Evolutionary conservation across 2,888 invertebrate genomes (phyloP).

Genomic region (Hirudinaria manillensis): DNA sequence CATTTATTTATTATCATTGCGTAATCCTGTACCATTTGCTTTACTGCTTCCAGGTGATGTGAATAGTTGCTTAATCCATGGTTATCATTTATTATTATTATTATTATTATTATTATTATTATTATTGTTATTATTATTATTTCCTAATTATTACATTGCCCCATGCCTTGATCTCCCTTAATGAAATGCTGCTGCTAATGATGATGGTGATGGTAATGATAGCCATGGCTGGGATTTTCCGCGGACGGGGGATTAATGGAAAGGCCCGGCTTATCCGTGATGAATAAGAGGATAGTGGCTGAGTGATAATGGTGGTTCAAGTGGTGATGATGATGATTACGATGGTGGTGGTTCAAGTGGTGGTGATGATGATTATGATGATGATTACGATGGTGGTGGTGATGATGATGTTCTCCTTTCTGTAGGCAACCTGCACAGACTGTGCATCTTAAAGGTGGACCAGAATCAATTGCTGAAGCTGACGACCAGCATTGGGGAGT

Average conservation of each 20-base stretch:
- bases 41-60: neutral
- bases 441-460: constrained; percentile 93
- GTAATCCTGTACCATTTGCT: neutral
- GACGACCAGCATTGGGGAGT: constrained; percentile 56
- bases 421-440: constrained; percentile 72
- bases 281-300: too few relatives aligned
- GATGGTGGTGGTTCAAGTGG: too few relatives aligned
- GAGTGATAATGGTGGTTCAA: too few relatives aligned
- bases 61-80: neutral
- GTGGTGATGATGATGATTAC: neutral
- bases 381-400: too few relatives aligned
- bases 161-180: too few relatives aligned
- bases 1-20: too few relatives aligned
- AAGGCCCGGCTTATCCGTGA: too few relatives aligned
- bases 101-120: neutral
- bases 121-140: neutral
- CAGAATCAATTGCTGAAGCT: constrained; percentile 56
- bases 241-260: too few relatives aligned
- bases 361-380: neutral
- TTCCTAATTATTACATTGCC: too few relatives aligned
- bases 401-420: too few relatives aligned
- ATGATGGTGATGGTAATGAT: too few relatives aligned
- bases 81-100: neutral
- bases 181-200: neutral
- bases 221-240: too few relatives aligned